Base-by-base conservation (phyloP, 2,888 invertebrate species). In the Portevinia maculata region DNA sequence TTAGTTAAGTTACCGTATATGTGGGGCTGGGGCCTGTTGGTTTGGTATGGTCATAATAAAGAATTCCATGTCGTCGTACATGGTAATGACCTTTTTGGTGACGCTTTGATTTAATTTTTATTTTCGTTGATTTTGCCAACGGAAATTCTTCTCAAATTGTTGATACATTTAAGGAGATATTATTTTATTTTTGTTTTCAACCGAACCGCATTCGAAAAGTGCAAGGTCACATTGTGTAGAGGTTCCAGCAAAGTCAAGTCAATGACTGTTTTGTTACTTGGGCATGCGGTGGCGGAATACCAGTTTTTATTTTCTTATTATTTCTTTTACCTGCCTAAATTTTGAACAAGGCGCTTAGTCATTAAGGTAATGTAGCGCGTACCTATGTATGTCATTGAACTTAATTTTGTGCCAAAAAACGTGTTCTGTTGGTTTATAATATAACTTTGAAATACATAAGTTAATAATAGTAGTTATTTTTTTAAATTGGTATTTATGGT, bases 11-110 rank as follows among this genome's bases (percentile, higher is more conserved):
- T 24, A 52, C 9, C 7, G 53, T 53, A 73, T 46, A 46, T 73
- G 52, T 67, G 62, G 64, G 39, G 32, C 13, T 24, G 24, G 57
- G 19, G n/a, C 19, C 41, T 19, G 32, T 53, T 32, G 32, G 21
- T 34, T 46, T 4, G 34, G 15, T 37, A 24, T 53, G 41, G 70
- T 70, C 70, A 60, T 50, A 17, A 52, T 52, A 53, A 60, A 75
- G 60, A 60, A 75, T 60, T 75, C 73, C 62, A 53, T 37, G 13
- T 24, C 5, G 24, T 24, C 24, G 57, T 57, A 52, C 52, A 67
- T 75, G 75, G 75, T 59, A 67, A 75, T 75, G 67, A 75, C 75
- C 75, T 75, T 75, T 60, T 67, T 52, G 39, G 75, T 60, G 75
- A 67, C 53, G 67, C 59, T 53, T 60, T 41, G 3, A 24, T 24